Evolutionary conservation across 2,888 invertebrate species (phyloP).

Genomic region (Meghimatium bilineatum): DNA sequence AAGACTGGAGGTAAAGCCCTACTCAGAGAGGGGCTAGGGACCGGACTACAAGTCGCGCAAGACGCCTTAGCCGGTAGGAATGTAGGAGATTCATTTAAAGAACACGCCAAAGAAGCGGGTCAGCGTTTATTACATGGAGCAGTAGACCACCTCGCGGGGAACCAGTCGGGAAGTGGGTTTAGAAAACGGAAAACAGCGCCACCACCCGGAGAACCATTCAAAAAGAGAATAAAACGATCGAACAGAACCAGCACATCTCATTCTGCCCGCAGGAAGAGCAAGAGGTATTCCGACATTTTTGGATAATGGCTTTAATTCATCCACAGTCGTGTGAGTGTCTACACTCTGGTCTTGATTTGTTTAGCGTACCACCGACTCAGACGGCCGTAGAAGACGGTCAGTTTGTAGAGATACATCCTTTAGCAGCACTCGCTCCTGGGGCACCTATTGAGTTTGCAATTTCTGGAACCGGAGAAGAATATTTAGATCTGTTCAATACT

Average conservation of each 20-base stretch:
- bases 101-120: neutral
- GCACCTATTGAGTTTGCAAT: conserved; percentile 51
- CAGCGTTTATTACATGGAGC: neutral
- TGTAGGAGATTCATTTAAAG: neutral
- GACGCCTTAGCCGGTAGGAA: conserved; percentile 23
- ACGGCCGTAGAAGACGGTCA: conserved; percentile 40
- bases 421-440: conserved; percentile 34
- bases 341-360: conserved; percentile 41
- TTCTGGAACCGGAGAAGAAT: conserved; percentile 48
- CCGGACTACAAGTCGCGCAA: conserved; percentile 13
- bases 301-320: conserved; percentile 18
- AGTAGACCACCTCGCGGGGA: neutral
- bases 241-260: no score
- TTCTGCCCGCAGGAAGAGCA: neutral
- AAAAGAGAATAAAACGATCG: neutral
- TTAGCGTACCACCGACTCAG: conserved; percentile 42
- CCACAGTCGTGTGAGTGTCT: conserved; percentile 26
- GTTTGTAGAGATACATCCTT: conserved; percentile 42
- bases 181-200: neutral
- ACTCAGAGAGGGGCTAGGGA: conserved; percentile 17
- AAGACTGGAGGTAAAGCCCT: conserved; percentile 34
- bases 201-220: neutral
- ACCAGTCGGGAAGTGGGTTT: neutral
- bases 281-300: neutral
- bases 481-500: conserved; percentile 49